Evolutionary conservation across 2,797 vertebrate species (phyloP), one percentile per base, ranked within the genome.

Genomic region (Bryconaethiops microstoma): DNA sequence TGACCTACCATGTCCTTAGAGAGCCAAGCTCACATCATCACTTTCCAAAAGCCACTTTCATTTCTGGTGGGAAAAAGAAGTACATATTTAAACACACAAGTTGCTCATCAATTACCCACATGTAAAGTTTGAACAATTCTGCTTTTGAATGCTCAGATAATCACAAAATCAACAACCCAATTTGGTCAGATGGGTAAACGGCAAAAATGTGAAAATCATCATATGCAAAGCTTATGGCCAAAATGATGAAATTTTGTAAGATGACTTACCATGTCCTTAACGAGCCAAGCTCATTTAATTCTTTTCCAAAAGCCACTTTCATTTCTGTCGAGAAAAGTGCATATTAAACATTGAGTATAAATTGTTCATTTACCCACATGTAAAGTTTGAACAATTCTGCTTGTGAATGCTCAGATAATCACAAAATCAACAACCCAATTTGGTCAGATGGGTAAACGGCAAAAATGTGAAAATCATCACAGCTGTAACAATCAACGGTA

Each of bases 141-240:
- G 3, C 39, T 68, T 86, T 78, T 84, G 88, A 35, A 89, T 84
- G 82, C 88, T 96, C 94, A 96, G 94, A 91, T 85, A 60, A 78
- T 91, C 76, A 91, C 78, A 88, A 73, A 90, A 3, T 94, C 92
- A 92, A 86, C 94, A 95, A 76, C 87, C 91, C 85, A 88, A 71
- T 83, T 16, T 76, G 73, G 88, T 98, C 95, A 93, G 96, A 93
- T 94, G 95, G 96, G 96, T 96, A 92, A 92, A 92, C 91, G 89
- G 92, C 91, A 7, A 78, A 82, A 62, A 72, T 12, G 21, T 42
- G 60, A 39, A 80, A 79, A 78, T 90, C 90, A 92, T 93, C 91
- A 91, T 21, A 0, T 74, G 48, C 2, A 13, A 45, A 70, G 25
- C 45, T 50, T 16, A 8, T 70, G 45, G 21, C 48, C 68, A 70